These are phyloP conservation scores for Esox lucius DNA, from an alignment of 2,797 vertebrate species.

Conservation along the genomic window DNA sequence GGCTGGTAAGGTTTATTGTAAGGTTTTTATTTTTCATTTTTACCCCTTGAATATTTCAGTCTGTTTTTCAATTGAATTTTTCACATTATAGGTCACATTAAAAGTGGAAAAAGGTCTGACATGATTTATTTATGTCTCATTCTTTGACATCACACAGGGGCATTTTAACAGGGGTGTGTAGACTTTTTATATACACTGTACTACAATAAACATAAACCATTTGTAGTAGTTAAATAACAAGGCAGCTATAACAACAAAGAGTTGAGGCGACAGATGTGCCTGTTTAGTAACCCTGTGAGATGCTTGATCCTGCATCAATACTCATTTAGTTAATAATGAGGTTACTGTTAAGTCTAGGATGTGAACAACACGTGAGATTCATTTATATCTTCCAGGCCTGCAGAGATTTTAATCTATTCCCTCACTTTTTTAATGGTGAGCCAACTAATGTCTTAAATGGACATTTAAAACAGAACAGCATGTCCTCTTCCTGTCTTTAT, in stretches of 20 bases:
- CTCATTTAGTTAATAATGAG: no score
- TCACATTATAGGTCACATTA: no score
- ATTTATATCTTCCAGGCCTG: conserved; percentile 23
- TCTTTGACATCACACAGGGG: no score
- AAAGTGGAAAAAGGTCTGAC: no score
- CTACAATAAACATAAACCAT: background rate
- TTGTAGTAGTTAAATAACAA: background rate
- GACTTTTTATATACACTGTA: no score
- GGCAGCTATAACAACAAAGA: background rate
- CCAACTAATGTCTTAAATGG: conserved; percentile 28
- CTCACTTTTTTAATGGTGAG: conserved; percentile 17
- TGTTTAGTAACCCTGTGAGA: background rate
- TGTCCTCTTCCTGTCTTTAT: conserved; percentile 27
- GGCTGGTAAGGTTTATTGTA: no score
- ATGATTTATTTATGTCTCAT: no score
- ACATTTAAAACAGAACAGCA: conserved; percentile 21
- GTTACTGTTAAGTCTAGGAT: background rate
- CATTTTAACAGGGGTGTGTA: no score
- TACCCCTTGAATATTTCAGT: no score
- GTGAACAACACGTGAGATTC: conserved; percentile 22
- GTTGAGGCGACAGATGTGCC: background rate
- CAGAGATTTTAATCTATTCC: conserved; percentile 29
- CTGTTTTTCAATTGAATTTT: no score
- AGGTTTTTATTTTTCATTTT: no score
- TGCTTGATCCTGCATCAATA: no score